These are phyloP conservation scores for Lithobates sylvaticus DNA, from an alignment of 2,797 vertebrate species.

Conservation along the genomic window DNA sequence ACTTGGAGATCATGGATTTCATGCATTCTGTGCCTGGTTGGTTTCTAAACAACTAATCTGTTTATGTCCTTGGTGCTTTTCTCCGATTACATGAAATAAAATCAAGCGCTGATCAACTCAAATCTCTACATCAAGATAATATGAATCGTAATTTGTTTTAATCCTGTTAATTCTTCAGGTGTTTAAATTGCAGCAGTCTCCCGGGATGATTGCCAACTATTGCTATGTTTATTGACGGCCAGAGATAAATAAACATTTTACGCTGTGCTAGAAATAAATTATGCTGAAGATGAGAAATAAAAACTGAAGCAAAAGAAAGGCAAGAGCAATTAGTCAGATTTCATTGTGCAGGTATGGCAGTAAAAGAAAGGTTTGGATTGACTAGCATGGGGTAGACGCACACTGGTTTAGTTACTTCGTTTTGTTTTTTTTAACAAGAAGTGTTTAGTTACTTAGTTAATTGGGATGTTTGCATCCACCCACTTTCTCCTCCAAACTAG, in stretches of 20 bases:
- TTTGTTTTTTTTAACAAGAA: too few relatives aligned
- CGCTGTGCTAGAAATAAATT: neutral
- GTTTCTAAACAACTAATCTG: neutral
- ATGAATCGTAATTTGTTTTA: neutral
- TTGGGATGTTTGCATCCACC: too few relatives aligned
- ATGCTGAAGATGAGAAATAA: neutral
- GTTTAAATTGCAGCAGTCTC: neutral
- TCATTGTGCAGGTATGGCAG: too few relatives aligned
- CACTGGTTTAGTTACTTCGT: too few relatives aligned
- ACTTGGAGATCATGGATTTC: too few relatives aligned
- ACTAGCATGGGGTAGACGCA: too few relatives aligned
- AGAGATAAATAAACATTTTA: neutral
- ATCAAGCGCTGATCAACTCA: neutral
- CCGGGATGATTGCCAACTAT: neutral
- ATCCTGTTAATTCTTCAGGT: neutral
- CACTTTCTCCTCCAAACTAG: too few relatives aligned
- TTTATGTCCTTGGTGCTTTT: constrained; percentile 3
- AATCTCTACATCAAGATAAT: neutral
- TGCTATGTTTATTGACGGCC: neutral
- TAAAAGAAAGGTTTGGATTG: neutral
- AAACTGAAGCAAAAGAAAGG: neutral
- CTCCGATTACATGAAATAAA: neutral
- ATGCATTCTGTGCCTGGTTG: neutral
- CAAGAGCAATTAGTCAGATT: too few relatives aligned
- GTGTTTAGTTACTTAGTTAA: too few relatives aligned